Base-by-base conservation (phyloP, 2,797 vertebrate species). In the Cirrhinus mrigala region DNA sequence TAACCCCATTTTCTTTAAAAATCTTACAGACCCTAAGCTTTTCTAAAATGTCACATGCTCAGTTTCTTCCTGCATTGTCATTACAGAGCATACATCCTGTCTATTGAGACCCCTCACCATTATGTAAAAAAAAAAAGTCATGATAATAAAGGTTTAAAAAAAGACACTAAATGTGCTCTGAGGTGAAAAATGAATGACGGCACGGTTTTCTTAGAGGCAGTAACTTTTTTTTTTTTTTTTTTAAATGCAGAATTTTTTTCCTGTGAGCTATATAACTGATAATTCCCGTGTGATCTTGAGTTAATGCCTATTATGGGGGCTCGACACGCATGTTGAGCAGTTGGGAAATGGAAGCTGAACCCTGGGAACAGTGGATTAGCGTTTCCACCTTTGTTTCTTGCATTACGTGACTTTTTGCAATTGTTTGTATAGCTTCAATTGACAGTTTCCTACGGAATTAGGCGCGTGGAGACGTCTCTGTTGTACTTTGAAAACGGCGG, bases 281-380 rank as follows among this genome's bases (percentile, higher is more conserved):
- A 90, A 93, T 91, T 87, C 90, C 88, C 85, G 93, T 90, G 86
- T 91, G 90, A 91, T 91, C 78, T 16, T 33, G 74, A 88, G 90
- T 92, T 92, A 87, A 90, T 88, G 89, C 75, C 77, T 78, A 40
- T 79, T 74, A 82, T 27, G 60, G 81, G 27, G 73, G 77, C 82
- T 85, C 64, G 75, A 86, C 87, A 91, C 89, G 87, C 89, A 92
- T 88, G 89, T 85, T 18, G 79, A 87, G 68, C 79, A 90, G 79
- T 90, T 85, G 85, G 79, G 56, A 84, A 79, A 82, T 44, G 33
- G 58, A 81, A 76, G 44, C 70, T 58, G 15, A 83, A 78, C 40
- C 66, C 27, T 78, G 48, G 20, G 46, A 79, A 29, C 3, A 8
- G 58, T 66, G 60, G 62, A 90, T 86, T 88, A 85, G 44, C 22